Evolutionary conservation across 2,797 vertebrate genomes (phyloP).

Genomic region (Sitta carolinensis): DNA sequence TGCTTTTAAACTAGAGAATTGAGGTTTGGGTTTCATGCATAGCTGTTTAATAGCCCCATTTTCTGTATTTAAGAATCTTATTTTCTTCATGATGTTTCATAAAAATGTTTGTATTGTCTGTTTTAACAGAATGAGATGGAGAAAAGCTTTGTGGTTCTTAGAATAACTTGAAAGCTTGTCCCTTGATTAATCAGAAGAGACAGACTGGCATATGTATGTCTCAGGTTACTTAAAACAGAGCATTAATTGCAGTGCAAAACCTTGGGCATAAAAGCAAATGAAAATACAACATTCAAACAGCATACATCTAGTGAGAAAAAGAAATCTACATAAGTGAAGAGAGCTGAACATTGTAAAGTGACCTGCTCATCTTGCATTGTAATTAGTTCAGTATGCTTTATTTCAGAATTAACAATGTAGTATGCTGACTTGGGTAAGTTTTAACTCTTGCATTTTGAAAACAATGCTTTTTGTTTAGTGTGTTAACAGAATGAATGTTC

Average conservation of each 20-base stretch:
- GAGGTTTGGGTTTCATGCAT: not conserved
- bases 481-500: constrained; percentile 61
- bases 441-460: not conserved
- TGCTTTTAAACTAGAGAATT: not conserved
- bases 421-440: not conserved
- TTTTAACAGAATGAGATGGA: not conserved
- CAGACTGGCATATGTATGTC: not conserved
- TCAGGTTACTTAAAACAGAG: not conserved
- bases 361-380: not conserved
- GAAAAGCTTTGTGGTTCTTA: not conserved
- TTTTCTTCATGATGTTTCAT: not conserved
- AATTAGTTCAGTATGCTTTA: not conserved
- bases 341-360: not conserved
- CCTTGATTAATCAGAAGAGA: not conserved
- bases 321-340: not conserved
- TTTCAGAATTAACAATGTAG: not conserved
- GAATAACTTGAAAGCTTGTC: not conserved
- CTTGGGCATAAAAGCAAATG: not conserved
- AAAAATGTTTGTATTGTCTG: not conserved
- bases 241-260: not conserved
- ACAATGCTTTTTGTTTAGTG: not conserved
- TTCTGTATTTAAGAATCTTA: not conserved
- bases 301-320: not conserved
- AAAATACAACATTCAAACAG: not conserved
- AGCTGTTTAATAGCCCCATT: not conserved